phyloP scores from a whole-genome alignment of 1,140 invertebrate genomes.

The Dinoponera quadriceps region DNA sequence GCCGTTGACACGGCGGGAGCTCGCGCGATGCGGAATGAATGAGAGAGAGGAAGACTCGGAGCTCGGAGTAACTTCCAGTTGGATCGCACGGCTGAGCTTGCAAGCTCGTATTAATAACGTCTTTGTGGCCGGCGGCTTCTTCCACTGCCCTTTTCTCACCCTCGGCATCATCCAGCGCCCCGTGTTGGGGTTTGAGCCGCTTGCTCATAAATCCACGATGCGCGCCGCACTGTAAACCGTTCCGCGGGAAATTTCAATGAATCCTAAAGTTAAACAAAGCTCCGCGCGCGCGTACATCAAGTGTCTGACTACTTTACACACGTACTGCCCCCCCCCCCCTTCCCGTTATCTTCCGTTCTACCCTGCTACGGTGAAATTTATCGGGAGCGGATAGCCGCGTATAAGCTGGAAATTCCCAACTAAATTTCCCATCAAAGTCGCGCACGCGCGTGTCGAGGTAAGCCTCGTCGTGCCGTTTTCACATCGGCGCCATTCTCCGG shows the following conservation, averaged over 20 bases:
- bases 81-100: slow-evolving; percentile 65
- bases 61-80: slow-evolving; percentile 69
- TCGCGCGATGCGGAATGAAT: not conserved
- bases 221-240: slow-evolving; percentile 6
- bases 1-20: not conserved
- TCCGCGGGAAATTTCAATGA: slow-evolving; percentile 34
- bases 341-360: not conserved
- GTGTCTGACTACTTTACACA: too few species aligned
- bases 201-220: slow-evolving; percentile 50
- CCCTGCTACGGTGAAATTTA: too few species aligned
- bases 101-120: slow-evolving; percentile 70
- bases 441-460: not conserved
- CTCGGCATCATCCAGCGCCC: slow-evolving; percentile 39
- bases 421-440: slow-evolving; percentile 1
- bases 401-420: slow-evolving; percentile 20
- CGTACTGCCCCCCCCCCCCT: not conserved
- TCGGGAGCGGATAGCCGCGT: slow-evolving; percentile 30
- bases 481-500: slow-evolving; percentile 4
- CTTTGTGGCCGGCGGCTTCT: slow-evolving; percentile 66
- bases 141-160: slow-evolving; percentile 70
- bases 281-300: not conserved
- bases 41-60: not conserved
- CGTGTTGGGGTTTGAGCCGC: slow-evolving; percentile 42
- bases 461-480: not conserved
- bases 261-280: slow-evolving; percentile 32